A percentile compares a stretch with the other conserved stretches of the same genome.
Conservation (phyloP, 1,140 invertebrate genomes). For the Eulimnadia texana region DNA sequence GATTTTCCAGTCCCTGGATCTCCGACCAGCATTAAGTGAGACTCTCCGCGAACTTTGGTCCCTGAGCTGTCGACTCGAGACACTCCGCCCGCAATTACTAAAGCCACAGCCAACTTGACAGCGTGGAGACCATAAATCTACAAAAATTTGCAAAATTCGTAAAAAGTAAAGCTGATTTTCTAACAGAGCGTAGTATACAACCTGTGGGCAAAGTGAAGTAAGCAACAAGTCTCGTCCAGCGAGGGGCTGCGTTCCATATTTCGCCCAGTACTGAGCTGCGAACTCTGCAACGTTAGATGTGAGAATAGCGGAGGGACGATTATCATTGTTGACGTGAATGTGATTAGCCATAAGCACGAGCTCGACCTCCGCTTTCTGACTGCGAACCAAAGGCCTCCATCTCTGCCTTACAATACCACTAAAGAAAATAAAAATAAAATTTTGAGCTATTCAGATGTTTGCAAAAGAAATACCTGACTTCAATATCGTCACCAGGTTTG, state of each 20-base stretch:
- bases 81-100: conserved; percentile 52
- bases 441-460: neutral
- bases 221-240: conserved; percentile 63
- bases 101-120: conserved; percentile 59
- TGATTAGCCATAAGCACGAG: conserved; percentile 57
- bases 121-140: conserved; percentile 75
- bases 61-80: conserved; percentile 38
- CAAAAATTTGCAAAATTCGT: conserved; percentile 17
- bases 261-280: conserved; percentile 48
- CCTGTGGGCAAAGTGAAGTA: conserved; percentile 67
- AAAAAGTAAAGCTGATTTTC: too few relatives aligned
- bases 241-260: conserved; percentile 43
- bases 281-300: neutral
- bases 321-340: conserved; percentile 50
- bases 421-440: conserved; percentile 3
- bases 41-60: conserved; percentile 49
- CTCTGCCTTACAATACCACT: conserved; percentile 62
- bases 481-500: conserved; percentile 76
- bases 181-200: too few relatives aligned
- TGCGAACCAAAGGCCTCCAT: conserved; percentile 45
- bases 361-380: conserved; percentile 50
- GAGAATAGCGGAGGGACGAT: neutral
- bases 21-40: conserved; percentile 74
- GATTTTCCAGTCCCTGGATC: conserved; percentile 81
- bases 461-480: conserved; percentile 46